phyloP scores from a whole-genome alignment of 2,888 invertebrate genomes.

The Phragmatobia fuliginosa region DNA sequence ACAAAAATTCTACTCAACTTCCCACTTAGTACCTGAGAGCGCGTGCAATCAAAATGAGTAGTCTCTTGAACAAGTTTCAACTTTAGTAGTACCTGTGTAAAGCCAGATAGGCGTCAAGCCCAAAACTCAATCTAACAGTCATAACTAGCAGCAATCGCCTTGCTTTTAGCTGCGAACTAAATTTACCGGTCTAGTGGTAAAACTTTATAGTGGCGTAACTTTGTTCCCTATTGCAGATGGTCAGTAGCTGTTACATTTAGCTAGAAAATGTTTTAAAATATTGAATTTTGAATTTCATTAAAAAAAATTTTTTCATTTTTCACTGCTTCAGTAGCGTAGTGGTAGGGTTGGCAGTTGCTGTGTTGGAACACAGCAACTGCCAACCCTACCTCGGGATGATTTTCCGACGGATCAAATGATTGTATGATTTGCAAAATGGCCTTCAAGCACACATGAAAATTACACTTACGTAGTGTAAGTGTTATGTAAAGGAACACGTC shows the following conservation, averaged over 20 bases:
- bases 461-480: too few species aligned
- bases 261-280: slow-evolving; percentile 28
- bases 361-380: too few species aligned
- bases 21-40: neutral
- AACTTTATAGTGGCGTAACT: slow-evolving; percentile 57
- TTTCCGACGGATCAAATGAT: too few species aligned
- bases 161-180: slow-evolving; percentile 55
- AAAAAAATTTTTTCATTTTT: too few species aligned
- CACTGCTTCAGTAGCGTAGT: too few species aligned
- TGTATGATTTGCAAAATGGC: too few species aligned
- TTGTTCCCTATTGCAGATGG: slow-evolving; percentile 53
- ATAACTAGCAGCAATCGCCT: slow-evolving; percentile 59
- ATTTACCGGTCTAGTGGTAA: slow-evolving; percentile 41
- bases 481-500: too few species aligned
- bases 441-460: too few species aligned
- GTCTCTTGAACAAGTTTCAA: slow-evolving; percentile 18
- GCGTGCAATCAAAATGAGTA: slow-evolving; percentile 9
- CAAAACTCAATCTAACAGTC: slow-evolving; percentile 64
- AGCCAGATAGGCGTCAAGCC: slow-evolving; percentile 35
- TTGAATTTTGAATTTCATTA: slow-evolving; percentile 15
- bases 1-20: slow-evolving; percentile 1
- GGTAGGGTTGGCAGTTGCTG: too few species aligned
- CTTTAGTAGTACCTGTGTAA: slow-evolving; percentile 12
- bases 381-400: too few species aligned
- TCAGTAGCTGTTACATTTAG: slow-evolving; percentile 48